Evolutionary conservation across 2,888 invertebrate species (phyloP).

Genomic region (Ecliptopera silaceata): DNA sequence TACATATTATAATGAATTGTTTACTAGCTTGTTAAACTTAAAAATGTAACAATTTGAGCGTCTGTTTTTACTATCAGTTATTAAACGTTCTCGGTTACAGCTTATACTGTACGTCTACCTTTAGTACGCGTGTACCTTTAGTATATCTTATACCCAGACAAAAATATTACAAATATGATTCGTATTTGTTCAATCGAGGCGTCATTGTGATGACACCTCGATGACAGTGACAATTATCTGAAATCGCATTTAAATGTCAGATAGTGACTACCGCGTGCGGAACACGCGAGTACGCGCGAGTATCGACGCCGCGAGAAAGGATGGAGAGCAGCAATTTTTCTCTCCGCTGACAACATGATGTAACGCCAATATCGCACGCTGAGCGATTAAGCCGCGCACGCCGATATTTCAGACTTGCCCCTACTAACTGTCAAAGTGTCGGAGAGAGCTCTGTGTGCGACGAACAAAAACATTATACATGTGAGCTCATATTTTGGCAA

Average conservation of each 20-base stretch:
- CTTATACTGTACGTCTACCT: no score
- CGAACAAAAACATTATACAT: conserved; percentile 37
- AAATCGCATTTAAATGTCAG: no score
- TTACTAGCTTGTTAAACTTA: no score
- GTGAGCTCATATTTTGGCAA: conserved; percentile 31
- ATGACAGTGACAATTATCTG: no score
- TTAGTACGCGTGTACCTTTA: no score
- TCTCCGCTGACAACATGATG: conserved; percentile 82
- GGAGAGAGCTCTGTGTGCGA: conserved; percentile 59
- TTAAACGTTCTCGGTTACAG: no score
- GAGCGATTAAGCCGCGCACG: conserved; percentile 82
- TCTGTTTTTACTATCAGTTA: no score
- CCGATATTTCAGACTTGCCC: conserved; percentile 82
- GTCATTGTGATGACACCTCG: no score
- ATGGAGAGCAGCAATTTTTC: conserved; percentile 78
- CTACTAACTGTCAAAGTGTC: conserved; percentile 81
- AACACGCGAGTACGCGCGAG: conserved; percentile 40
- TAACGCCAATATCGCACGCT: conserved; percentile 83
- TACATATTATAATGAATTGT: not conserved
- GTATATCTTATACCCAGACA: no score
- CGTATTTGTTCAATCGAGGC: no score
- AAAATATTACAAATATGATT: no score
- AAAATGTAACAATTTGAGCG: no score
- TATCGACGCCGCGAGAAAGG: conserved; percentile 48
- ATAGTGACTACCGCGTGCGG: conserved; percentile 37